Percentiles rank a stretch among this genome's conserved stretches.
phyloP scores from a whole-genome alignment of 2,113 vertebrate genomes.

The Sylvietta virens region DNA sequence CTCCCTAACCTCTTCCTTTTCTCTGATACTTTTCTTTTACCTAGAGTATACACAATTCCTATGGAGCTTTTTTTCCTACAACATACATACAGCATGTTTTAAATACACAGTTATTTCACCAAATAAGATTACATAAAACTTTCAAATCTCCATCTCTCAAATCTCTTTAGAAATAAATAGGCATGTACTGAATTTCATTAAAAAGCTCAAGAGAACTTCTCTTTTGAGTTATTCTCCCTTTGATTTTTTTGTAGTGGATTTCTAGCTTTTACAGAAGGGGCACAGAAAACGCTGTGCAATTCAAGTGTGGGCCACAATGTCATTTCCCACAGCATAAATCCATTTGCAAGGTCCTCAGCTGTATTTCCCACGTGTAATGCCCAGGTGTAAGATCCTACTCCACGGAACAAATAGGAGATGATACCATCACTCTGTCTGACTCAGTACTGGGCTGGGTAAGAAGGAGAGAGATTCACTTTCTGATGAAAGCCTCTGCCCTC shows the following conservation, averaged over 20 bases:
- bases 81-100: not conserved
- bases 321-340: not conserved
- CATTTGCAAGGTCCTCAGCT: not conserved
- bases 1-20: not conserved
- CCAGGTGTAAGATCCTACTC: not conserved
- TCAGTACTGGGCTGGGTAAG: not conserved
- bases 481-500: not conserved
- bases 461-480: not conserved
- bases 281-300: not conserved
- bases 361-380: not conserved
- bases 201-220: constrained; percentile 9
- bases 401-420: not conserved
- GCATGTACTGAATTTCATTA: constrained; percentile 11
- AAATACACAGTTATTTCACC: constrained; percentile 24
- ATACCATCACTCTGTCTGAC: not conserved
- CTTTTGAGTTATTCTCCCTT: not conserved
- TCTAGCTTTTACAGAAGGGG: not conserved
- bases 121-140: constrained; percentile 7
- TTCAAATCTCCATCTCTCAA: constrained; percentile 1
- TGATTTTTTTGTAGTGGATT: not conserved
- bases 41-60: not conserved
- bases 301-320: not conserved
- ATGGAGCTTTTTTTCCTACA: not conserved
- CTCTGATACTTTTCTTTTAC: constrained; percentile 16
- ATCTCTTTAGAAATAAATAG: constrained; percentile 22